These are phyloP conservation scores for Glaucopsyche alexis DNA, from an alignment of 2,888 invertebrate genomes.

Conservation along the genomic window DNA sequence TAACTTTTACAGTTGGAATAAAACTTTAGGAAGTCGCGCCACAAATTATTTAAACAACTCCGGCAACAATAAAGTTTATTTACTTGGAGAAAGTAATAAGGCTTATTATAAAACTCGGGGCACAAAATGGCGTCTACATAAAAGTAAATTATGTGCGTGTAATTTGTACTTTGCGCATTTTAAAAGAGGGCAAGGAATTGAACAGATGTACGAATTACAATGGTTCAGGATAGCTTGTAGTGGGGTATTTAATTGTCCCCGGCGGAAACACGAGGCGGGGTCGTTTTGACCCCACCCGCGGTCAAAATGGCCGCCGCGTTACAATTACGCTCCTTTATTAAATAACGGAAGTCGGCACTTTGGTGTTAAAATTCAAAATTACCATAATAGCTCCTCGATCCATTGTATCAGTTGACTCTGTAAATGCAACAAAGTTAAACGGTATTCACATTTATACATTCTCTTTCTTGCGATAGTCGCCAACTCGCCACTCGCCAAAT, in stretches of 20 bases:
- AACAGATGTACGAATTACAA: constrained; percentile 58
- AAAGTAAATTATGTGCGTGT: constrained; percentile 21
- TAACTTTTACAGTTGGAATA: constrained; percentile 1
- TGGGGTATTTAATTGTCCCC: constrained; percentile 77
- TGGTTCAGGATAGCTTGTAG: constrained; percentile 62
- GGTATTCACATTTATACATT: constrained; percentile 27
- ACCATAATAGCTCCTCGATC: constrained; percentile 43
- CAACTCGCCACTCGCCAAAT: not conserved
- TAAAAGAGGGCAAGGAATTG: constrained; percentile 37
- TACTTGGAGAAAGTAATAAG: constrained; percentile 12
- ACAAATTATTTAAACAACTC: constrained; percentile 13
- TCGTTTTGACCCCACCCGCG: constrained; percentile 75
- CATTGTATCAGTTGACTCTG: constrained; percentile 38
- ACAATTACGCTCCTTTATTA: constrained; percentile 69
- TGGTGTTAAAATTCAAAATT: constrained; percentile 49
- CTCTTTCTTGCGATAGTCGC: constrained; percentile 23
- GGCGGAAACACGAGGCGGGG: constrained; percentile 76
- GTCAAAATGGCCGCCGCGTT: constrained; percentile 74
- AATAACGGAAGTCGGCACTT: constrained; percentile 57
- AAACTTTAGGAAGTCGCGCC: not conserved
- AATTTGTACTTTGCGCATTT: constrained; percentile 28
- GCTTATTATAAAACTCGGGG: constrained; percentile 11
- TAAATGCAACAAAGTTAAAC: constrained; percentile 33
- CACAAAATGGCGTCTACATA: constrained; percentile 21
- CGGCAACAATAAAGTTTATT: constrained; percentile 12